Conservation (phyloP, 2,113 vertebrate genomes). For the Podarcis cretensis region DNA sequence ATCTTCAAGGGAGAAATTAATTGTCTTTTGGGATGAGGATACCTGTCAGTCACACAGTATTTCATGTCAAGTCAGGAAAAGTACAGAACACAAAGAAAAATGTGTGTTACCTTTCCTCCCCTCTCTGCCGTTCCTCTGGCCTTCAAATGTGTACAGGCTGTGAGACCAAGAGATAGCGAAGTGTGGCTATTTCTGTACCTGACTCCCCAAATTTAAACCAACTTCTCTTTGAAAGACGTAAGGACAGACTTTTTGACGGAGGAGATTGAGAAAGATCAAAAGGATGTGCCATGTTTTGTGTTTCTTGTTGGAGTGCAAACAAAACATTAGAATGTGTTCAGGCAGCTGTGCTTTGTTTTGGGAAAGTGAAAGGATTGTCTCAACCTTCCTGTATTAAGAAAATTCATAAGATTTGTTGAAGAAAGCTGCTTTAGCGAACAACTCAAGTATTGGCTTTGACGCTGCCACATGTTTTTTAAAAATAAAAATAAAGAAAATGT, state of each 20-base stretch:
- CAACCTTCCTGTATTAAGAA: conserved; percentile 52
- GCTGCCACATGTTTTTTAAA: neutral
- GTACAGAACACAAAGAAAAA: neutral
- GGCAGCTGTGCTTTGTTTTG: conserved; percentile 36
- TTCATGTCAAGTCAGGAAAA: neutral
- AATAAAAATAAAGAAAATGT: too few relatives aligned
- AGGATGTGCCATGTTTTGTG: neutral
- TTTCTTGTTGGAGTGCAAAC: neutral
- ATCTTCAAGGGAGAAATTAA: neutral
- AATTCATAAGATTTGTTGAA: conserved; percentile 23
- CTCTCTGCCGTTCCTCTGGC: neutral
- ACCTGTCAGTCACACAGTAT: neutral
- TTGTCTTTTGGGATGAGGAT: neutral
- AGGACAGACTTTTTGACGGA: neutral
- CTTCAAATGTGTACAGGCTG: neutral
- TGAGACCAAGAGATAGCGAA: neutral
- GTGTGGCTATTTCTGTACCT: neutral
- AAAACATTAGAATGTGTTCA: conserved; percentile 39
- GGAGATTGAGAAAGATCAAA: conserved; percentile 41
- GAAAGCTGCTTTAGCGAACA: conserved; percentile 22
- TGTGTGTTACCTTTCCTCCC: neutral
- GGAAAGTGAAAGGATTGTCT: conserved; percentile 51
- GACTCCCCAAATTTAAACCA: neutral
- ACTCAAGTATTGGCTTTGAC: neutral
- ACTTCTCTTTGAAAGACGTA: neutral